These are phyloP conservation scores for Monoplex corrugatus DNA, from an alignment of 2,888 invertebrate species.

Conservation along the genomic window DNA sequence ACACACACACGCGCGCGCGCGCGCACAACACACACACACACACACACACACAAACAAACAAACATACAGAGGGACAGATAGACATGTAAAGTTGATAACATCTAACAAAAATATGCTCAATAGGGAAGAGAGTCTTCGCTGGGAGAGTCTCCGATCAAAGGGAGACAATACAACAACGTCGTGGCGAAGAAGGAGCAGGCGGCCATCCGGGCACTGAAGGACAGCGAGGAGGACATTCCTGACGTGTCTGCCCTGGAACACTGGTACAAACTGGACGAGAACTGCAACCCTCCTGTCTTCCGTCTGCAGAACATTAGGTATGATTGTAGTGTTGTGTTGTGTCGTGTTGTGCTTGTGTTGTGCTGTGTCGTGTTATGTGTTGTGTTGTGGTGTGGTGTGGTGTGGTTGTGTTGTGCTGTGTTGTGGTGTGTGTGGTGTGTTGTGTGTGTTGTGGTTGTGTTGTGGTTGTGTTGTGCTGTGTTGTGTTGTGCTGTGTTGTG, in stretches of 20 bases:
- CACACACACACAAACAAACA: too few species aligned
- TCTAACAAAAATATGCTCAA: too few species aligned
- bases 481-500: neutral
- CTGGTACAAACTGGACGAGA: slow-evolving; percentile 81
- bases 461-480: neutral
- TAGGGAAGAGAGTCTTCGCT: neutral
- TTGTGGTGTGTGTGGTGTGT: too few species aligned
- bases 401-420: neutral
- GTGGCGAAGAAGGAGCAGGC: slow-evolving; percentile 48
- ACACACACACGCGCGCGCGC: too few species aligned
- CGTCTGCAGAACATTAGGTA: slow-evolving; percentile 74
- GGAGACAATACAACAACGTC: neutral
- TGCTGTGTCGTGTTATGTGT: too few species aligned
- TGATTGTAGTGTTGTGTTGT: neutral
- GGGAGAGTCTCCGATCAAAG: slow-evolving; percentile 48
- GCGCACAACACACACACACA: too few species aligned
- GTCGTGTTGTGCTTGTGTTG: neutral
- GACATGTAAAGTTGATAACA: neutral
- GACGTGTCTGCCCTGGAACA: slow-evolving; percentile 79
- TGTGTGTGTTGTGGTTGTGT: too few species aligned
- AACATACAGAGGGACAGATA: too few species aligned
- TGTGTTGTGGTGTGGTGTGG: neutral
- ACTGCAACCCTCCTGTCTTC: slow-evolving; percentile 76
- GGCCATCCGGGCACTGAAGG: slow-evolving; percentile 66
- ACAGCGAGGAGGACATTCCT: slow-evolving; percentile 65